Evolutionary conservation across 2,888 invertebrate genomes (phyloP).

Genomic region (Lasioglossum vierecki): DNA sequence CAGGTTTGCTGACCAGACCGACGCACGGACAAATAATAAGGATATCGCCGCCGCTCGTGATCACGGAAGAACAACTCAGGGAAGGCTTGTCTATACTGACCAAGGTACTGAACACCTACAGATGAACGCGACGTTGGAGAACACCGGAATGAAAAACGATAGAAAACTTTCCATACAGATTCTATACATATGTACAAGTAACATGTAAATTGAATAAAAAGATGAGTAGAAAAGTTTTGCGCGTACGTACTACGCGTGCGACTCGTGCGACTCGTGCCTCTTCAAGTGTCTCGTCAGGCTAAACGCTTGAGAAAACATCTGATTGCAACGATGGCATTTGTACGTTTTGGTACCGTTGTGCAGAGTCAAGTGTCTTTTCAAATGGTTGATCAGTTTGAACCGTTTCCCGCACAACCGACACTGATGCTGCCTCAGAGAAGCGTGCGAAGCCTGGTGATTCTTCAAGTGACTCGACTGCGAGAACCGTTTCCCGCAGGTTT

Average conservation of each 20-base stretch:
- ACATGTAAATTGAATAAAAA: conserved; percentile 3
- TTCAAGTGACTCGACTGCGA: conserved; percentile 82
- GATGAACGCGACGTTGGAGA: conserved; percentile 18
- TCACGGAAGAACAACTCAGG: conserved; percentile 86
- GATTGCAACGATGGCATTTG: conserved; percentile 83
- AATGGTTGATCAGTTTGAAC: conserved; percentile 80
- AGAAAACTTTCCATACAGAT: neutral
- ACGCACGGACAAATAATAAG: conserved; percentile 90
- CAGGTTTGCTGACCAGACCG: conserved; percentile 89
- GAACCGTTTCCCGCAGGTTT: conserved; percentile 79
- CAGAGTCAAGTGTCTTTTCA: conserved; percentile 80
- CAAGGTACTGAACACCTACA: conserved; percentile 71
- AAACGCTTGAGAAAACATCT: conserved; percentile 84
- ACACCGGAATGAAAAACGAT: neutral
- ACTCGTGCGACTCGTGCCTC: conserved; percentile 84
- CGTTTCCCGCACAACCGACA: conserved; percentile 81
- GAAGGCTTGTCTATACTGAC: conserved; percentile 86
- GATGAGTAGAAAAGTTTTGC: conserved; percentile 4
- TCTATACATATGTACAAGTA: neutral
- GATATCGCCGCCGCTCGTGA: conserved; percentile 89
- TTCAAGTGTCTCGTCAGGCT: conserved; percentile 85
- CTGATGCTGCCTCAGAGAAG: conserved; percentile 77
- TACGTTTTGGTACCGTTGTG: conserved; percentile 80
- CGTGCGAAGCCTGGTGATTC: conserved; percentile 79
- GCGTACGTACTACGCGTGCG: conserved; percentile 45